Base-by-base conservation (phyloP, 2,888 invertebrate genomes). In the Fissipunctia ypsillon region DNA sequence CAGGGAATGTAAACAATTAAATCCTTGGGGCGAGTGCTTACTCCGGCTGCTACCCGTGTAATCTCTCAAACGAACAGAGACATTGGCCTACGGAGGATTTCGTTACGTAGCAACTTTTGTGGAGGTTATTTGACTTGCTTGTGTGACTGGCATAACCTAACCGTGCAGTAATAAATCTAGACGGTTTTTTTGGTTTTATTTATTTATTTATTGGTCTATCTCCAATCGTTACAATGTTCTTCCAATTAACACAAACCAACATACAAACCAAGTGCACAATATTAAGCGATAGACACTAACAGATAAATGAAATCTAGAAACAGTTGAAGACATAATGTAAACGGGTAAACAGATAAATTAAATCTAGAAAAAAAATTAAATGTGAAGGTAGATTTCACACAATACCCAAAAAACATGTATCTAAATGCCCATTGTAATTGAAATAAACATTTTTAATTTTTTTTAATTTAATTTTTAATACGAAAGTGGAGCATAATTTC, bases 1-100 rank as follows among this genome's bases (percentile, higher is more conserved):
- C 87, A 84, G 74, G 76, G 81, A 86, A 78, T 85, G 85, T 86
- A 86, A 86, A 86, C 86, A 85, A 79, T 84, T 84, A 85, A 85
- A 85, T 86, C 83, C 76, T 80, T 81, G 72, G 77, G 76, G 80
- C 61, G 76, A 70, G 71, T 78, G 81, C 81, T 80, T 74, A 66
- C 73, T 75, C 72, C 72, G 75, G 76, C 72, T 83, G 76, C 72
- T 83, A 83, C 73, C 84, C 78, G 45, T 83, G 75, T 84, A 86
- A 85, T 85, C 85, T 84, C 60, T 67, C 60, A 65, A 70, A 73
- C 80, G 71, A 65, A 78, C 77, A 77, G 65, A 74, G 67, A 63
- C 76, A 73, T 70, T 68, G 71, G 71, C 73, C 73, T 71, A 82
- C 56, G 43, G 63, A 69, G 61, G 72, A 72, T 64, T 65, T 59